These are phyloP conservation scores for Empidonax traillii DNA, from an alignment of 2,113 vertebrate species.

Conservation along the genomic window DNA sequence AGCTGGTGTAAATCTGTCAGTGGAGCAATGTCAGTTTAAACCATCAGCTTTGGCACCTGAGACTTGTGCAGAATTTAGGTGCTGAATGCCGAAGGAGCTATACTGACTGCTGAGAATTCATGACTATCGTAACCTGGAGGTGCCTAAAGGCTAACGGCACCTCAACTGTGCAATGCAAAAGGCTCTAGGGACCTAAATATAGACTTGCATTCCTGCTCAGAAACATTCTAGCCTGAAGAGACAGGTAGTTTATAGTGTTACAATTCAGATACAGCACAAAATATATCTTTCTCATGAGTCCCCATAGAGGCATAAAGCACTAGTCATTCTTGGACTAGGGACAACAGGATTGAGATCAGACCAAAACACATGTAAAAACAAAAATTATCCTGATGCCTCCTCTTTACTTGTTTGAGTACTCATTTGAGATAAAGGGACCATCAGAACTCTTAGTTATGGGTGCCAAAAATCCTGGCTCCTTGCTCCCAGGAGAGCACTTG, in stretches of 20 bases:
- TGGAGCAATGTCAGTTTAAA: conserved; percentile 26
- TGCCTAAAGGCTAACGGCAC: conserved; percentile 55
- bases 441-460: neutral
- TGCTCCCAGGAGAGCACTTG: neutral
- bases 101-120: conserved; percentile 34
- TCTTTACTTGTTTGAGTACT: neutral
- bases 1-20: conserved; percentile 1
- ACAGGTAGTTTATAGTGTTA: conserved; percentile 11
- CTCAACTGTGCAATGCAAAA: conserved; percentile 22
- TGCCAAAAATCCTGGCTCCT: neutral
- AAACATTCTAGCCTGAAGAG: conserved; percentile 19
- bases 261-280: neutral
- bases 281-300: neutral
- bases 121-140: conserved; percentile 43
- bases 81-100: neutral
- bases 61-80: neutral
- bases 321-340: neutral
- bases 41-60: conserved; percentile 39
- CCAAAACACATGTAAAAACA: neutral
- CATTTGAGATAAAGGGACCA: neutral
- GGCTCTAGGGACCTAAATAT: conserved; percentile 36
- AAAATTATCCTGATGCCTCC: neutral
- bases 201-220: conserved; percentile 12
- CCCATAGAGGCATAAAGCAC: neutral
- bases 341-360: neutral